Conservation (phyloP, 2,113 vertebrate species). For the Burhinus oedicnemus region DNA sequence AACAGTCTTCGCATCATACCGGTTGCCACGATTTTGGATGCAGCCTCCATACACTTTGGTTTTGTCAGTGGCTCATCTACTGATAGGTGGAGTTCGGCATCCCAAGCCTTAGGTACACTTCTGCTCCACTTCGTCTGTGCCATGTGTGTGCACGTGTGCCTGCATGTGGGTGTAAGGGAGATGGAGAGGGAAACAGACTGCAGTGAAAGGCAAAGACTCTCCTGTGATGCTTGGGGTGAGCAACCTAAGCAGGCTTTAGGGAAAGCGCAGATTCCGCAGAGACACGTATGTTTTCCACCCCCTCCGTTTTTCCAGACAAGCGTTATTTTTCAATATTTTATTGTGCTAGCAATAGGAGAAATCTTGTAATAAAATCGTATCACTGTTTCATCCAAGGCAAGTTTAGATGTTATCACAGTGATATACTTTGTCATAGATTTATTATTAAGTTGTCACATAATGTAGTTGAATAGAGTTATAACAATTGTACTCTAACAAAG, state of each 20-base stretch:
- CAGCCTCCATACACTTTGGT: background rate
- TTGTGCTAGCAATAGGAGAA: slow-evolving; percentile 56
- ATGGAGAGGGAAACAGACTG: background rate
- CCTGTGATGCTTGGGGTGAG: background rate
- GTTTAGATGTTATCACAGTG: slow-evolving; percentile 64
- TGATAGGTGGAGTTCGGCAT: background rate
- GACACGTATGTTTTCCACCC: fast-evolving
- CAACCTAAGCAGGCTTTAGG: background rate
- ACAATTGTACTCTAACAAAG: slow-evolving; percentile 68
- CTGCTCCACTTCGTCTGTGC: background rate
- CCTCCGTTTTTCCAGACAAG: background rate
- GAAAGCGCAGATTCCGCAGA: background rate
- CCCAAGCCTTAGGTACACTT: background rate
- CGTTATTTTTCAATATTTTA: slow-evolving; percentile 61
- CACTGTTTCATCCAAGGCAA: slow-evolving; percentile 40
- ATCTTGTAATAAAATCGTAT: slow-evolving; percentile 69
- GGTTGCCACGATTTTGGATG: background rate
- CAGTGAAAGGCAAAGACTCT: background rate
- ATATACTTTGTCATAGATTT: slow-evolving; percentile 68
- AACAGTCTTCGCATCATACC: background rate
- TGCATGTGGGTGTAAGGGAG: fast-evolving
- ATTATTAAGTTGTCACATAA: slow-evolving; percentile 63
- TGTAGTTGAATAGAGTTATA: slow-evolving; percentile 59
- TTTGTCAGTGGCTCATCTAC: slow-evolving; percentile 19
- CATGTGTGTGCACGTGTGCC: fast-evolving